Base-by-base conservation (phyloP, 2,888 invertebrate genomes). In the Entomobrya multifasciata region DNA sequence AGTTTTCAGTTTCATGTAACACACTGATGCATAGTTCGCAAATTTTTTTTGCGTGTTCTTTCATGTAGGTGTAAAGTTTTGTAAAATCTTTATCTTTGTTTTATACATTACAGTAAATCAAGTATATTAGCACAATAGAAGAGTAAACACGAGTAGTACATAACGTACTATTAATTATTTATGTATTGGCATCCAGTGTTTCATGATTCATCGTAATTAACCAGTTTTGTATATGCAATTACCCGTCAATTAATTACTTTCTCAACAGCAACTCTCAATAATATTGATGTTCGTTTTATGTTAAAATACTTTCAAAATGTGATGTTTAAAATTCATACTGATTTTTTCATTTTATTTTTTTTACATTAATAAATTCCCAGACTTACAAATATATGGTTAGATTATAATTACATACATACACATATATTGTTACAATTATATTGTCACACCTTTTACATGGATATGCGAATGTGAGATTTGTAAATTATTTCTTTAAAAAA, bases 381-480 rank as follows among this genome's bases (percentile, higher is more conserved):
- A 36, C 36, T 36, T 36, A 36, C 5, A n/a, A 36, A 36, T 36
- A 8, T 36, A 36, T 36, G n/a, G n/a, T n/a, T n/a, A n/a, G n/a
- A n/a, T 36, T 36, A 36, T 8, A 36, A 36, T 36, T 36, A 36
- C 36, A 36, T 52, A n/a, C 11, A 17, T 52, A 17, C 13, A 52
- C 52, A 52, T 52, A 52, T 13, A 52, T 52, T 52, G 4, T 52
- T 15, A 70, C 10, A 72, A 17, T 74, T 55, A 62, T 78, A 78
- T 78, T 78, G 62, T 78, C 78, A 47, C 62, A 47, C 17, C 27
- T 2, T 62, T 17, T 1, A 47, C 44, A n/a, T n/a, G 78, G 78
- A 78, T 62, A 78, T 78, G 78, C 62, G 78, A 78, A 78, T 78
- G 62, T 47, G 70, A n/a, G n/a, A 70, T 20, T 70, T 70, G 6